Conservation (phyloP, 2,888 invertebrate species). For the Trichogramma dendrolimi region DNA sequence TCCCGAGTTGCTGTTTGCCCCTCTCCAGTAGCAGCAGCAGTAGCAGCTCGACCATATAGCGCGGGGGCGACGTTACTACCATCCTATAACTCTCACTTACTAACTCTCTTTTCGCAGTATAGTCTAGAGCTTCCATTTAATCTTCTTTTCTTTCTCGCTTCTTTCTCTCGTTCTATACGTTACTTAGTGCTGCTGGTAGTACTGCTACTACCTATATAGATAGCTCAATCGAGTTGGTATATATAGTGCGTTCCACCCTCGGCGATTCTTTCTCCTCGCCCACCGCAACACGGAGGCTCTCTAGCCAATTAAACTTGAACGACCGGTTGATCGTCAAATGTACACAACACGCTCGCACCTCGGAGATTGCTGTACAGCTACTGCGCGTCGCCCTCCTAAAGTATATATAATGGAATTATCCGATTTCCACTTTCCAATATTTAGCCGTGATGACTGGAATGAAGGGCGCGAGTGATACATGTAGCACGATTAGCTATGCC, state of each 20-base stretch:
- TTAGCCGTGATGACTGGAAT: slow-evolving; percentile 9
- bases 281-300: slow-evolving; percentile 2
- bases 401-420: slow-evolving; percentile 23
- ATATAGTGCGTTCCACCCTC: background rate
- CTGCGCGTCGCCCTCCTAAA: background rate
- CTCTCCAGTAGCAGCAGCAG: background rate
- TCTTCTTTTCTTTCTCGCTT: slow-evolving; percentile 15
- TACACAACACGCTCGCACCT: slow-evolving; percentile 1
- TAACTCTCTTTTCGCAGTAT: slow-evolving; percentile 1
- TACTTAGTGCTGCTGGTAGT: no score
- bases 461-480: no score
- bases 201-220: no score
- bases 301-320: slow-evolving; percentile 27
- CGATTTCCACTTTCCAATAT: slow-evolving; percentile 24
- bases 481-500: no score
- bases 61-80: no score
- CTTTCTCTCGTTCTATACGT: no score
- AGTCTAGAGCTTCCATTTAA: slow-evolving; percentile 19
- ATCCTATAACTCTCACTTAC: background rate
- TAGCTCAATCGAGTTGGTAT: background rate
- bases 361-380: background rate
- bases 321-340: slow-evolving; percentile 22
- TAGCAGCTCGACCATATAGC: no score
- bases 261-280: background rate
- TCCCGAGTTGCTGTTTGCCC: background rate